Evolutionary conservation across 1,140 invertebrate genomes (phyloP).

Genomic region (Octopus bimaculoides): DNA sequence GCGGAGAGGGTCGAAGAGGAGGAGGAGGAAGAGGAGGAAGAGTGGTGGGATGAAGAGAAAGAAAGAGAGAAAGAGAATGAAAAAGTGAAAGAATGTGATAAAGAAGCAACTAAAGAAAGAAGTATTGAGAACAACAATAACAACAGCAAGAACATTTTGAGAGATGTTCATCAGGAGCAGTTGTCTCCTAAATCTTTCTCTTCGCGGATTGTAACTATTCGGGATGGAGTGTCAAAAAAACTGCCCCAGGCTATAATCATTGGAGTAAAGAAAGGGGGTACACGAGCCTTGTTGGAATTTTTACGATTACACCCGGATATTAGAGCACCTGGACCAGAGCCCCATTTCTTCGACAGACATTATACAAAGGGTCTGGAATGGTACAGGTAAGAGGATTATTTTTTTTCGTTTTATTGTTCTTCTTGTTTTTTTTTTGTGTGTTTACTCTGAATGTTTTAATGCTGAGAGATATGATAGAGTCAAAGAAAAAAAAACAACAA

Average conservation of each 20-base stretch:
- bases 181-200: neutral
- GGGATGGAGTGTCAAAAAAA: slow-evolving; percentile 8
- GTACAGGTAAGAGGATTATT: slow-evolving; percentile 39
- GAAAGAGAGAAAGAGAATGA: too few species aligned
- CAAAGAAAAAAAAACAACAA: neutral
- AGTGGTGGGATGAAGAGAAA: too few species aligned
- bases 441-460: neutral
- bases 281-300: slow-evolving; percentile 54
- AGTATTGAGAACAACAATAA: neutral
- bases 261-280: slow-evolving; percentile 55
- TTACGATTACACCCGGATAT: slow-evolving; percentile 50
- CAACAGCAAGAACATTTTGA: neutral
- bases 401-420: neutral
- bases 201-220: neutral
- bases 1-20: too few species aligned
- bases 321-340: slow-evolving; percentile 29
- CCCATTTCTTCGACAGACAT: slow-evolving; percentile 54
- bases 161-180: neutral
- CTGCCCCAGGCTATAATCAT: slow-evolving; percentile 44
- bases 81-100: too few species aligned
- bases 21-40: too few species aligned
- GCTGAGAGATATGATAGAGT: too few species aligned
- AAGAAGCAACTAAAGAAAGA: neutral
- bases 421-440: neutral
- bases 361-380: slow-evolving; percentile 52